These are phyloP conservation scores for Pseudorectes ferrugineus DNA, from an alignment of 2,113 vertebrate species.

Conservation along the genomic window DNA sequence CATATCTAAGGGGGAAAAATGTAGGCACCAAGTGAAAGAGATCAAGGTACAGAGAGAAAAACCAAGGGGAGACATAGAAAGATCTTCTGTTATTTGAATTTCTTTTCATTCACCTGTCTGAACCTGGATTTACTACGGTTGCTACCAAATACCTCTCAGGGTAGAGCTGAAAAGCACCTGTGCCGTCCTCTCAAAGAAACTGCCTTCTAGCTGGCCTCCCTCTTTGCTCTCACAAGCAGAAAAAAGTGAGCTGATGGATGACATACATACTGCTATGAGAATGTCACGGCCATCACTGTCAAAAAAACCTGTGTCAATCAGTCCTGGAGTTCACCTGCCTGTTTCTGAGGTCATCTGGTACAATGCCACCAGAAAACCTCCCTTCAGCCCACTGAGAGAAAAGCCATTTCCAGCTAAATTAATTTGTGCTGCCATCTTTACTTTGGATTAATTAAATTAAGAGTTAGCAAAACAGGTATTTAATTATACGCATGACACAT, in stretches of 20 bases:
- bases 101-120: background rate
- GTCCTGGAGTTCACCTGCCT: background rate
- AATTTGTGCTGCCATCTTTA: conserved; percentile 30
- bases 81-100: background rate
- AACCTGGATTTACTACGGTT: background rate
- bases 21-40: background rate
- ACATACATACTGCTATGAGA: background rate
- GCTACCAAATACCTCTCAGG: background rate
- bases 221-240: background rate
- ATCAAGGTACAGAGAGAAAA: background rate
- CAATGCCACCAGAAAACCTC: background rate
- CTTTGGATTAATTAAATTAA: conserved; percentile 48
- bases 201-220: background rate
- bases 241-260: background rate
- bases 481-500: conserved; percentile 49
- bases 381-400: conserved; percentile 5
- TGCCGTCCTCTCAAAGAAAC: background rate
- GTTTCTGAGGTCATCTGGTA: background rate
- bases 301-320: background rate
- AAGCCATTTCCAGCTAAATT: conserved; percentile 41
- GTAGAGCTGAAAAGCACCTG: background rate
- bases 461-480: conserved; percentile 60
- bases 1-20: background rate
- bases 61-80: background rate
- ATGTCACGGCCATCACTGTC: background rate